Evolutionary conservation across 2,797 vertebrate genomes (phyloP).

Genomic region (Decapterus maruadsi): DNA sequence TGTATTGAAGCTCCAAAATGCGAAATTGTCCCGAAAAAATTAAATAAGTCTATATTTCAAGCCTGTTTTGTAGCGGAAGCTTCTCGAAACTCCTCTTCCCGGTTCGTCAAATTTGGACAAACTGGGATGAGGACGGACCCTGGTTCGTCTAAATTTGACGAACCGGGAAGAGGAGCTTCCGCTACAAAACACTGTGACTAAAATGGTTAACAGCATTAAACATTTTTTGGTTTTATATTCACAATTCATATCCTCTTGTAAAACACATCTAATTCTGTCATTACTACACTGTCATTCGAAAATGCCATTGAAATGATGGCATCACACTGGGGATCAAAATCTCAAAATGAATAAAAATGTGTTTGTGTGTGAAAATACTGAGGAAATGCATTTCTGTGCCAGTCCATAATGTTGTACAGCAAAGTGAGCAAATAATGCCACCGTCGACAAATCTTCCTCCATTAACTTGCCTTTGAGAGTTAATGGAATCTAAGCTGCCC

Average conservation of each 20-base stretch:
- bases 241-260: neutral
- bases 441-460: conserved; percentile 16
- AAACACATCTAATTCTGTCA: conserved; percentile 17
- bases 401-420: conserved; percentile 7
- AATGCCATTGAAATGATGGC: neutral
- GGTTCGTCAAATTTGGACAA: no score
- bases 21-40: no score
- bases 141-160: no score
- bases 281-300: conserved; percentile 13
- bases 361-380: neutral
- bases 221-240: neutral
- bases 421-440: neutral
- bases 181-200: neutral
- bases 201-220: neutral
- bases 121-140: no score
- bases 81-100: no score
- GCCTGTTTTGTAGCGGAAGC: no score
- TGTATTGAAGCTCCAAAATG: no score
- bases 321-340: neutral
- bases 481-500: conserved; percentile 11
- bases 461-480: conserved; percentile 12
- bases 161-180: no score
- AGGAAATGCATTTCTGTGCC: conserved; percentile 8
- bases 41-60: no score
- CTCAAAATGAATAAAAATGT: conserved; percentile 1